A percentile compares a stretch with the other conserved stretches of the same genome.
phyloP scores from a whole-genome alignment of 2,888 invertebrate genomes.

The Drosophila subsilvestris region DNA sequence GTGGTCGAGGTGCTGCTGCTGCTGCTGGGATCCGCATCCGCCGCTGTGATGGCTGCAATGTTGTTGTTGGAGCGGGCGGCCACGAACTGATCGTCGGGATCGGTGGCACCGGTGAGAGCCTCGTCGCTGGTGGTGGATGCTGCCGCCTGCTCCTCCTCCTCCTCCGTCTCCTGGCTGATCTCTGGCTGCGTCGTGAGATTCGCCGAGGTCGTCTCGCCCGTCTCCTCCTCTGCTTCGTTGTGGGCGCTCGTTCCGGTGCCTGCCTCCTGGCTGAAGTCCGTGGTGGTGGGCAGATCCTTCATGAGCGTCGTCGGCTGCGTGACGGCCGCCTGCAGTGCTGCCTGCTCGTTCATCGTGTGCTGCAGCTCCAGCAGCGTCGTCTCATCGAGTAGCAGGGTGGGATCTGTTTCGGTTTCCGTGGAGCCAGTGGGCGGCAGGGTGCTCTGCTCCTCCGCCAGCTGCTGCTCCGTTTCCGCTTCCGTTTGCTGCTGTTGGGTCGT shows the following conservation, averaged over 20 bases:
- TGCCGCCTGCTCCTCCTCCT: slow-evolving; percentile 44
- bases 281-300: slow-evolving; percentile 74
- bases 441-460: slow-evolving; percentile 56
- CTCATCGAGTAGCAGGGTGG: slow-evolving; percentile 79
- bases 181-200: slow-evolving; percentile 42
- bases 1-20: slow-evolving; percentile 52
- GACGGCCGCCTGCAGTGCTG: slow-evolving; percentile 74
- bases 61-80: slow-evolving; percentile 82
- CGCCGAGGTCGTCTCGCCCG: slow-evolving; percentile 45
- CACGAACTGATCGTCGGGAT: slow-evolving; percentile 81
- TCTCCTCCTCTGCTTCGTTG: slow-evolving; percentile 16
- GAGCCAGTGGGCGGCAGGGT: slow-evolving; percentile 52
- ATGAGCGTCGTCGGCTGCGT: slow-evolving; percentile 70
- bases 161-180: slow-evolving; percentile 24
- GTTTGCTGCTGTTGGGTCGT: slow-evolving; percentile 21
- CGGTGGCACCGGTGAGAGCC: slow-evolving; percentile 76
- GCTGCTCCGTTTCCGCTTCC: slow-evolving; percentile 67
- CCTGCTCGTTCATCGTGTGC: slow-evolving; percentile 78
- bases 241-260: slow-evolving; percentile 24
- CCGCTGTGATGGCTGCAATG: slow-evolving; percentile 80
- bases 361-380: slow-evolving; percentile 80
- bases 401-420: slow-evolving; percentile 77
- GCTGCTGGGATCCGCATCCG: slow-evolving; percentile 64
- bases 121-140: slow-evolving; percentile 68
- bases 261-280: slow-evolving; percentile 60